Evolutionary conservation across 2,888 invertebrate genomes (phyloP).

Genomic region (Scaptomyza tumidula): DNA sequence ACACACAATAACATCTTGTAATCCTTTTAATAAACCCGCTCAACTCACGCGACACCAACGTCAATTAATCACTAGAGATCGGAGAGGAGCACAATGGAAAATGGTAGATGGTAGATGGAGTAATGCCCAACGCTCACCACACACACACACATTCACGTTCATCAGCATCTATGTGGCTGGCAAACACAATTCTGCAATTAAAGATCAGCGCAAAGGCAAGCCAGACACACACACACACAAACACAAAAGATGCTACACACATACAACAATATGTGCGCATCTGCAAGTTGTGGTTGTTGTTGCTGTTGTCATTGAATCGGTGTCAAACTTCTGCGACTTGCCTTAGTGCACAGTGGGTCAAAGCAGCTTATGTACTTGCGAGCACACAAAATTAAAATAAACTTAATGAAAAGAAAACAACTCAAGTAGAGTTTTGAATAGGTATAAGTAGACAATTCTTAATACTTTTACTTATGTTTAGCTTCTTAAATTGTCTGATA

Average conservation of each 20-base stretch:
- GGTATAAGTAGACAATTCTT: too few species aligned
- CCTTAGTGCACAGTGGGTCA: constrained; percentile 44
- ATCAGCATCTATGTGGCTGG: constrained; percentile 42
- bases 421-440: too few species aligned
- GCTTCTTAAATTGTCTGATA: too few species aligned
- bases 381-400: not conserved
- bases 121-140: constrained; percentile 4
- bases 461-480: too few species aligned
- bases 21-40: constrained; percentile 75
- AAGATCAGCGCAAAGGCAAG: constrained; percentile 62
- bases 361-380: not conserved
- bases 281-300: constrained; percentile 30
- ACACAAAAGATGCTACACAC: constrained; percentile 38
- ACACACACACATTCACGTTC: constrained; percentile 14
- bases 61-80: constrained; percentile 72
- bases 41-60: constrained; percentile 69
- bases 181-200: constrained; percentile 75
- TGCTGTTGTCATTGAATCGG: constrained; percentile 65
- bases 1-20: constrained; percentile 58
- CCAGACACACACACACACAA: constrained; percentile 1
- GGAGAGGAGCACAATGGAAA: not conserved
- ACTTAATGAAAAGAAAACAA: too few species aligned
- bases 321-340: constrained; percentile 56
- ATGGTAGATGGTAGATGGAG: not conserved
- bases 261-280: constrained; percentile 17